phyloP scores from a whole-genome alignment of 2,888 invertebrate genomes.

The Heliconius ismenius region DNA sequence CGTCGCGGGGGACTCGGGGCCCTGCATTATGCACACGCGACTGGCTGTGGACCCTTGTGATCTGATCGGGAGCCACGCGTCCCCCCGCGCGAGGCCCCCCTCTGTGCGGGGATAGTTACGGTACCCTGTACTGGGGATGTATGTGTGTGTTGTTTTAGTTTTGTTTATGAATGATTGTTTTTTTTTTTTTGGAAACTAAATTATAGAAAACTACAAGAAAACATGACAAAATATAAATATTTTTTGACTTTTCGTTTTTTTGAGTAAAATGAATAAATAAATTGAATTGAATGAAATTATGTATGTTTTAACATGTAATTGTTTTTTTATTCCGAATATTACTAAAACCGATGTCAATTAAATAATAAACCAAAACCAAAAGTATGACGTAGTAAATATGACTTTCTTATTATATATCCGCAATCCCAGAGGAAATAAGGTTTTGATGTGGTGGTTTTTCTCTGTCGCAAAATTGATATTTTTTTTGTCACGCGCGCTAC shows the following conservation, averaged over 20 bases:
- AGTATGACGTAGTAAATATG: constrained; percentile 54
- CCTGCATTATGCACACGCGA: constrained; percentile 64
- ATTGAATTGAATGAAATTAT: no score
- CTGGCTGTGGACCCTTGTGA: constrained; percentile 53
- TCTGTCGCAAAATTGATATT: constrained; percentile 61
- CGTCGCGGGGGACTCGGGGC: constrained; percentile 59
- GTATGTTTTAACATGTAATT: no score
- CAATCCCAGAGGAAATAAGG: constrained; percentile 72
- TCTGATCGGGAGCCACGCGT: constrained; percentile 59
- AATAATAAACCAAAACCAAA: constrained; percentile 32
- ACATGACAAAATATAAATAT: no score
- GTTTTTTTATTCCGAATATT: background rate
- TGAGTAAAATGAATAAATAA: no score
- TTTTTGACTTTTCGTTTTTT: no score
- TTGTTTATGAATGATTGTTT: no score
- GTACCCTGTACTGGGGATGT: background rate
- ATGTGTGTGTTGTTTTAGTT: background rate
- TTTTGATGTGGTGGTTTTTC: constrained; percentile 71
- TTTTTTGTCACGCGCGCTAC: constrained; percentile 60
- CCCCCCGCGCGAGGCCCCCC: constrained; percentile 39
- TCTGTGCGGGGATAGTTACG: constrained; percentile 20
- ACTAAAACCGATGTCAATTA: constrained; percentile 10
- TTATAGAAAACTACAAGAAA: no score
- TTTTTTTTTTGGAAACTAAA: background rate
- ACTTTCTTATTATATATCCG: constrained; percentile 60